Evolutionary conservation across 2,888 invertebrate genomes (phyloP), one percentile per base, ranked within the genome.

Genomic region (Papilio protenor): DNA sequence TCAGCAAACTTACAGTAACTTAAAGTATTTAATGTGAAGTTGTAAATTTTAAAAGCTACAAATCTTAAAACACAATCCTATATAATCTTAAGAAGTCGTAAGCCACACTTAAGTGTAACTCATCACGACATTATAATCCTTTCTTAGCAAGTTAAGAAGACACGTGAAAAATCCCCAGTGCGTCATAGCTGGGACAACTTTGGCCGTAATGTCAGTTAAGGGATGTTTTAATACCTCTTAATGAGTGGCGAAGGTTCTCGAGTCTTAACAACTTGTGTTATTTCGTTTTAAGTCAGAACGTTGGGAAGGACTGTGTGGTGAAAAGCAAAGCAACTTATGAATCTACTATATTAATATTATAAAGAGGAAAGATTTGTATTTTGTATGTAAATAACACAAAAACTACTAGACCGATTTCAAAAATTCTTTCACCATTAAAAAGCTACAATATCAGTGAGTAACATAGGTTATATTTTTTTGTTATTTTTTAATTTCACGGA

Each of bases 191-290:
- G 77, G 64, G 66, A 33, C 73, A 85, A 82, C 83, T 87, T 89
- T 83, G 80, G 79, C 73, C 84, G 83, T 88, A 88, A 89, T 84
- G 89, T 85, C 86, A 66, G 83, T 83, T 85, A 83, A 75, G 79
- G 81, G 80, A 74, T 73, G 80, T 81, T 79, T 77, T 80, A 80
- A 81, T 79, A 73, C 61, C 71, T 72, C 71, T 57, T 78, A 80
- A 80, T 76, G 79, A 80, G 79, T 18, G 33, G 75, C 27, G 49
- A 77, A 52, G 77, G 59, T 55, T 75, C 55, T n/a, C 18, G 69
- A 18, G 66, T 73, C 78, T 78, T 78, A 76, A 75, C 59, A 81
- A 81, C 81, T 80, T 80, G 49, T 72, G 77, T 77, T 80, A 71
- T 76, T 61, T 33, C 27, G 40, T 57, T 71, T 27, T 57, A 72